phyloP scores from a whole-genome alignment of 2,797 vertebrate genomes.

The Poecilia gillii region DNA sequence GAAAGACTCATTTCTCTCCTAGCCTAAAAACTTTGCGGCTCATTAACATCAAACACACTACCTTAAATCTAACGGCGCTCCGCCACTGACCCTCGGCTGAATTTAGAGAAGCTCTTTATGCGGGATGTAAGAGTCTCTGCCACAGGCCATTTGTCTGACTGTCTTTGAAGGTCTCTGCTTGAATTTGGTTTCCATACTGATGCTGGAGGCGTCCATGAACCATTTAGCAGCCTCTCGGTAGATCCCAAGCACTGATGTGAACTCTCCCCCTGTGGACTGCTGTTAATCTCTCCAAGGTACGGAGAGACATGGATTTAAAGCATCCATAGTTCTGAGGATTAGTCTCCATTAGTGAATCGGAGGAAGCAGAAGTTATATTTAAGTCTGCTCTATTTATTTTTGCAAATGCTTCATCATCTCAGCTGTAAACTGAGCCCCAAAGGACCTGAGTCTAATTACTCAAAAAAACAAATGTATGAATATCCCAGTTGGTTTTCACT shows the following conservation, averaged over 20 bases:
- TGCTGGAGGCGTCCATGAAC: conserved; percentile 39
- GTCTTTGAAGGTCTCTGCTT: conserved; percentile 53
- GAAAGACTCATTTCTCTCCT: conserved; percentile 11
- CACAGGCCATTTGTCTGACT: conserved; percentile 43
- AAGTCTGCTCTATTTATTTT: conserved; percentile 63
- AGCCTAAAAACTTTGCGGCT: conserved; percentile 21
- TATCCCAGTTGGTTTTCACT: conserved; percentile 35
- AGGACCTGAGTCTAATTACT: conserved; percentile 53
- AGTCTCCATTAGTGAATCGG: conserved; percentile 70
- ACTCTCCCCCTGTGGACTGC: conserved; percentile 41
- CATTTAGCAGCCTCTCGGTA: conserved; percentile 28
- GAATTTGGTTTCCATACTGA: conserved; percentile 49
- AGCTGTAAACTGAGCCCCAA: conserved; percentile 30
- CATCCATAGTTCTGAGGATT: conserved; percentile 49
- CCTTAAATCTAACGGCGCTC: conserved; percentile 20
- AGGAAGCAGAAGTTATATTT: conserved; percentile 60
- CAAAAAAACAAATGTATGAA: conserved; percentile 40
- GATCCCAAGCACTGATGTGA: conserved; percentile 34
- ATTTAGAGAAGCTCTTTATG: conserved; percentile 38
- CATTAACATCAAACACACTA: conserved; percentile 32
- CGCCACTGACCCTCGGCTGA: conserved; percentile 29
- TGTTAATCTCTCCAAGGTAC: conserved; percentile 62
- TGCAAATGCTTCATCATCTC: conserved; percentile 33
- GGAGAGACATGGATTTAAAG: conserved; percentile 56
- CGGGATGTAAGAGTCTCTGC: conserved; percentile 39